Evolutionary conservation across 2,113 vertebrate species (phyloP), one percentile per base, ranked within the genome.

Genomic region (Danio rerio): DNA sequence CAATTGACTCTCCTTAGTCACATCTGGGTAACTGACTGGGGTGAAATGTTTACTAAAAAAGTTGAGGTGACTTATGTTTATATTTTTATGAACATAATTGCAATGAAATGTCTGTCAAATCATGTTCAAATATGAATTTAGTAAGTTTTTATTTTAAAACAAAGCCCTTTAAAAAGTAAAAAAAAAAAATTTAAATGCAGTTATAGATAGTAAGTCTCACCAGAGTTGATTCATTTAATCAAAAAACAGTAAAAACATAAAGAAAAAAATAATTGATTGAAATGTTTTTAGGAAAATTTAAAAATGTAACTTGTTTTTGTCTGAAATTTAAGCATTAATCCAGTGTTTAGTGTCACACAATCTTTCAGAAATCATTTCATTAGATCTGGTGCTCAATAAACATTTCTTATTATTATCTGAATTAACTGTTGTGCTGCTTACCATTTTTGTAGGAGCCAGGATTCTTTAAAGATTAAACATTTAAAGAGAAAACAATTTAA

Each of bases 1-100:
- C 86, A 88, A 82, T 84, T 2, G 56, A 53, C 55, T 20, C 3
- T 1, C 61, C 59, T 18, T 45, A 9, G 59, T 47, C 55, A 15
- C 16, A 81, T 50, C 58, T 65, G 16, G n/a, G 3, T 40, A 81
- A 49, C 21, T 73, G 52, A 50, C 59, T 66, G 45, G 59, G 13
- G 55, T 58, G n/a, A 47, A 10, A 13, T 15, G 55, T 61, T 75
- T 21, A 11, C 55, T 61, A 47, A 20, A 74, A 18, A 63, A 63
- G 49, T 13, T 49, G 43, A 49, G 1, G 9, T 68, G 1, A 16
- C 42, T 45, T 45, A 43, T 42, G 16, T n/a, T 16, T 66, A 4
- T 18, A 58, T 58, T 58, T 18, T 1, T 7, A n/a, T 16, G 10
- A 66, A 43, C 63, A 43, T 58, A 58, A n/a, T 13, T 66, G n/a